These are phyloP conservation scores for Ceratitis capitata DNA, from an alignment of 1,140 invertebrate genomes.

Conservation along the genomic window DNA sequence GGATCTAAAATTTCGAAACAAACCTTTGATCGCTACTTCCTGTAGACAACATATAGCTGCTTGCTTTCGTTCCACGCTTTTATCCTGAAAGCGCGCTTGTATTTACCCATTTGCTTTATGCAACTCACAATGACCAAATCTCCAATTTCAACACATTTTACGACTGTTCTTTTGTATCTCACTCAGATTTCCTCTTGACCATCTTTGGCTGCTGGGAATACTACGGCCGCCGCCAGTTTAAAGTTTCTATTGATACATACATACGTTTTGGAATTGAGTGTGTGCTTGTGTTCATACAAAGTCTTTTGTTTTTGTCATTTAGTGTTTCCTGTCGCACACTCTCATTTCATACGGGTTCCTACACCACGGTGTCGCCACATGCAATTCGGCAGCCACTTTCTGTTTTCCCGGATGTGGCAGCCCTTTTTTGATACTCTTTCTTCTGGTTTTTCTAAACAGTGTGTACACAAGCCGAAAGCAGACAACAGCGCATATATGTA, in stretches of 20 bases:
- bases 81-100: too few relatives aligned
- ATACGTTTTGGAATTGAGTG: not conserved
- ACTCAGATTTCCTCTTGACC: not conserved
- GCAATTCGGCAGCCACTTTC: not conserved
- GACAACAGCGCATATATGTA: too few relatives aligned
- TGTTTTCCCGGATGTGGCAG: not conserved
- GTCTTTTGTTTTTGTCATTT: not conserved
- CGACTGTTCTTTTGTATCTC: not conserved
- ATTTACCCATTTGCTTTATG: too few relatives aligned
- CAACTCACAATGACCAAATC: too few relatives aligned
- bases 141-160: too few relatives aligned
- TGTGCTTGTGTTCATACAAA: not conserved
- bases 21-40: too few relatives aligned
- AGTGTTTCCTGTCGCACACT: not conserved
- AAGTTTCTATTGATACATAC: not conserved
- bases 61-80: too few relatives aligned
- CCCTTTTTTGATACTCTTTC: not conserved
- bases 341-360: not conserved
- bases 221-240: not conserved
- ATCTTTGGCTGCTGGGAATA: not conserved
- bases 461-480: too few relatives aligned
- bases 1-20: too few relatives aligned
- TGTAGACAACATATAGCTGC: too few relatives aligned
- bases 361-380: not conserved
- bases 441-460: too few relatives aligned